A percentile compares a stretch with the other conserved stretches of the same genome.
phyloP scores from a whole-genome alignment of 2,113 vertebrate genomes.

The Dipodomys stephensi region DNA sequence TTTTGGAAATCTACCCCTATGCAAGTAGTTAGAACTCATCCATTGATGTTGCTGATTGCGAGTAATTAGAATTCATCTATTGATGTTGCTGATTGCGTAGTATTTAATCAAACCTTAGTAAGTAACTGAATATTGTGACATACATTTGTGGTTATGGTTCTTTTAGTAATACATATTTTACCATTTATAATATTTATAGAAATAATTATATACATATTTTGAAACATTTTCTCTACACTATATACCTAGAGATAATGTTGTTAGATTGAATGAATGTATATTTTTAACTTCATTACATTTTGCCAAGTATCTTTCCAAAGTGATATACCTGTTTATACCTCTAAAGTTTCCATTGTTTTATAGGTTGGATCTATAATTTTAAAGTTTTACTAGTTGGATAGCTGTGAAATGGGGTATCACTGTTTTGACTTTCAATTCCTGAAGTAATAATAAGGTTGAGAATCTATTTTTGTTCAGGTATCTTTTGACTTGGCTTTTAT shows the following conservation, averaged over 20 bases:
- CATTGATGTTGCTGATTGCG: not conserved
- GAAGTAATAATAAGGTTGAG: not conserved
- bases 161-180: not conserved
- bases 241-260: not conserved
- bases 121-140: not conserved
- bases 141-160: not conserved
- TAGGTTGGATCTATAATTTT: not conserved
- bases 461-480: not conserved
- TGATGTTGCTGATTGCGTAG: not conserved
- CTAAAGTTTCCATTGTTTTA: not conserved
- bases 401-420: not conserved
- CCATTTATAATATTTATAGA: not conserved
- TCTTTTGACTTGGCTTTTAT: slow-evolving; percentile 15
- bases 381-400: not conserved
- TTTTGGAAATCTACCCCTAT: slow-evolving; percentile 9
- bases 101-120: not conserved
- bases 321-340: not conserved
- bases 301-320: slow-evolving; percentile 14
- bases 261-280: not conserved
- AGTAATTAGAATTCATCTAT: not conserved
- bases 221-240: not conserved
- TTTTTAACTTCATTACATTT: slow-evolving; percentile 38
- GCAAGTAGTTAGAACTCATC: not conserved
- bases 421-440: slow-evolving; percentile 9
- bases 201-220: not conserved